Evolutionary conservation across 2,888 invertebrate genomes (phyloP), one percentile per base, ranked within the genome.

Genomic region (Adelphocoris suturalis): DNA sequence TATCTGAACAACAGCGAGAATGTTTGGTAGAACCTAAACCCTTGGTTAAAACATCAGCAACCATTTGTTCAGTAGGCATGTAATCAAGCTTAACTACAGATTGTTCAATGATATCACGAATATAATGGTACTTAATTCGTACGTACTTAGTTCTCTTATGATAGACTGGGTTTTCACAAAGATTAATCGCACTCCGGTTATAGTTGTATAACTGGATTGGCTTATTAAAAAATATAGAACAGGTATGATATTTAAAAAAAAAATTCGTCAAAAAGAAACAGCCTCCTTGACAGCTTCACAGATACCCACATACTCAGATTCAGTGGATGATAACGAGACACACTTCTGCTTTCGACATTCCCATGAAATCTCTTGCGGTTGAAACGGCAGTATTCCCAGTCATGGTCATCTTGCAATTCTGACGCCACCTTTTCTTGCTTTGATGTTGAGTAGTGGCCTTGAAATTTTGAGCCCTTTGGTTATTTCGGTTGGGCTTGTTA

Each of bases 211-310:
- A 9, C n/a, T 37, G 9, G 16, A 16, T 16, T 14, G 57, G 14
- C 11, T 57, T 57, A 57, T 11, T 14, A 57, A 16, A 11, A 57
- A 14, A 14, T 16, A 11, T 14, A 16, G 16, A 57, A 57, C 57
- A 57, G 16, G 11, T 57, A 14, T 57, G 11, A 57, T 14, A 9
- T 4, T 57, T 57, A n/a, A 14, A 4, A 4, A 57, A 57, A 11
- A 16, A 86, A 48, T 55, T 85, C 85, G 12, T 48, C 19, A 48
- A 85, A 55, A 9, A 85, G 55, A 85, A 12, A 85, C 14, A 13
- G 55, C 52, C 23, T 85, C 85, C 23, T 84, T 84, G 9, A 55
- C 55, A 52, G 47, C 84, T 13, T 85, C 85, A 85, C 52, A 57
- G 2, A 85, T 14, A 23, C 28, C 19, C n/a, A n/a, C n/a, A n/a